phyloP scores from a whole-genome alignment of 1,140 invertebrate genomes.

The Coptotermes formosanus region DNA sequence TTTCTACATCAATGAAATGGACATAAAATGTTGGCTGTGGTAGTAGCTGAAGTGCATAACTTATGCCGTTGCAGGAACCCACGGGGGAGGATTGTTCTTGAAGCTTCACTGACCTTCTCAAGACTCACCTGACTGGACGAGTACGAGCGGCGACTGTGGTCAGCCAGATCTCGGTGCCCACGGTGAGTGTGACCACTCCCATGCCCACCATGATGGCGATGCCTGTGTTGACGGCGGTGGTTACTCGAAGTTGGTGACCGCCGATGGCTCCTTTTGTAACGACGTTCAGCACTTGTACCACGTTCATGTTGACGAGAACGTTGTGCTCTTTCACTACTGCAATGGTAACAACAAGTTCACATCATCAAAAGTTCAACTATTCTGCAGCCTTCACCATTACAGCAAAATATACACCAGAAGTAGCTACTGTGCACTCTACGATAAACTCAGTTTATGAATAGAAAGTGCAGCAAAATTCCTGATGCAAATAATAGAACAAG shows the following conservation, averaged over 20 bases:
- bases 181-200: conserved; percentile 31
- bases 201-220: conserved; percentile 43
- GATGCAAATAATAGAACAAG: too few relatives aligned
- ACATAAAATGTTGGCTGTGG: background rate
- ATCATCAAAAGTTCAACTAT: background rate
- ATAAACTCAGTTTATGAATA: too few relatives aligned
- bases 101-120: conserved; percentile 22
- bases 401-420: too few relatives aligned
- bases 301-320: conserved; percentile 60
- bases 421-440: too few relatives aligned
- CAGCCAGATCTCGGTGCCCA: conserved; percentile 29
- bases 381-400: background rate
- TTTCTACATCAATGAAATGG: too few relatives aligned
- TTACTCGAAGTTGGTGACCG: conserved; percentile 56
- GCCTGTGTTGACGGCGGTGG: conserved; percentile 45
- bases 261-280: conserved; percentile 61
- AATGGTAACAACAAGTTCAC: background rate
- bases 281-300: conserved; percentile 58
- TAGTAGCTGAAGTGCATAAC: background rate
- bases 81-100: background rate
- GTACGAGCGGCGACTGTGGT: conserved; percentile 36
- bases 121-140: conserved; percentile 42
- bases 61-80: background rate
- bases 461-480: too few relatives aligned
- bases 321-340: conserved; percentile 58